Evolutionary conservation across 2,888 invertebrate genomes (phyloP), one percentile per base, ranked within the genome.

Genomic region (Epiblema foenella): DNA sequence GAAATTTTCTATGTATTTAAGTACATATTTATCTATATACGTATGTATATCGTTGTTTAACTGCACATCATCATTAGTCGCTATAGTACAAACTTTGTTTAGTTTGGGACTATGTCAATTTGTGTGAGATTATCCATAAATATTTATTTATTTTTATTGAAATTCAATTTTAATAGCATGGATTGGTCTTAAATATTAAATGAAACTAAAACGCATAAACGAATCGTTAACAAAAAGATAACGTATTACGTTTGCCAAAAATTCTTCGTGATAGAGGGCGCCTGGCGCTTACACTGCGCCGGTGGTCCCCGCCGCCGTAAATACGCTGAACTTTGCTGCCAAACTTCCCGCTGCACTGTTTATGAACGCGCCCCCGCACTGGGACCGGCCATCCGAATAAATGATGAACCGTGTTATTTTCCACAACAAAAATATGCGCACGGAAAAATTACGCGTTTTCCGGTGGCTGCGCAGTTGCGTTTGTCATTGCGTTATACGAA

Each of bases 331-430:
- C 66, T 71, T 71, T 71, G 66, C 69, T 71, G 71, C 71, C 71
- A 71, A 71, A 71, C 71, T 71, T 71, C 66, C 71, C 58, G 65
- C 70, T 71, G 71, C 71, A 71, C 71, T 71, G 70, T 71, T 71
- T 71, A 71, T 71, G 71, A 57, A 69, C 51, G 39, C 51, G 56
- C 56, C 33, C 57, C 64, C 69, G 71, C 71, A 66, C 66, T 65
- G 71, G 71, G 71, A 66, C 70, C 49, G 71, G 67, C 67, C 66
- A 62, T 67, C 66, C 67, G 71, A 71, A 71, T 71, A 71, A 67
- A 67, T 71, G 71, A 71, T 71, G 67, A 71, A 71, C 60, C 60
- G 37, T 37, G 71, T 71, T 67, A 67, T 71, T 71, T 67, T 67
- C 56, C 51, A 18, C 66, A 67, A 29, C 62, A 71, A 67, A 71